These are phyloP conservation scores for Urechis unicinctus DNA, from an alignment of 2,888 invertebrate species.

Conservation along the genomic window DNA sequence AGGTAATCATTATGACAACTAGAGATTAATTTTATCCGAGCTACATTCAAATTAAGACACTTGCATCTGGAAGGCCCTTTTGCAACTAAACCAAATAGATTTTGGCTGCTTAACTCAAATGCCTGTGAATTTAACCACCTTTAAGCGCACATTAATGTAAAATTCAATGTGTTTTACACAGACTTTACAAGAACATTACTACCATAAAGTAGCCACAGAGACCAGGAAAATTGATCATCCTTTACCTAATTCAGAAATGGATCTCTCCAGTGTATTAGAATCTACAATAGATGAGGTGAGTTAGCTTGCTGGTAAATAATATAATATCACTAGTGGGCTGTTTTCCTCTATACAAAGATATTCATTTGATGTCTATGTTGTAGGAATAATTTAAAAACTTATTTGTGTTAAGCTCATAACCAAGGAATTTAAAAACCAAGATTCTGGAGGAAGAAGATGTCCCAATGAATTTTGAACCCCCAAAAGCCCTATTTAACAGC, in stretches of 20 bases:
- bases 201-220: constrained; percentile 67
- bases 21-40: background rate
- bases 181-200: constrained; percentile 67
- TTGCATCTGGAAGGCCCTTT: too few relatives aligned
- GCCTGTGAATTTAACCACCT: too few relatives aligned
- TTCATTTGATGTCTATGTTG: too few relatives aligned
- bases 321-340: too few relatives aligned
- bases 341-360: too few relatives aligned
- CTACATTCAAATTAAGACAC: background rate
- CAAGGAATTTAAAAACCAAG: background rate
- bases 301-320: constrained; percentile 4
- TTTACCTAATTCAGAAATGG: constrained; percentile 63
- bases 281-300: constrained; percentile 61
- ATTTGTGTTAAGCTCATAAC: background rate
- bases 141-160: background rate
- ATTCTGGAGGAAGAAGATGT: background rate
- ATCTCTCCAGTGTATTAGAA: constrained; percentile 64
- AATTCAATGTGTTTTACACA: constrained; percentile 28
- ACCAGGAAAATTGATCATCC: constrained; percentile 67
- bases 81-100: too few relatives aligned
- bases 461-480: background rate
- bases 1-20: constrained; percentile 31
- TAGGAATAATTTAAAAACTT: background rate
- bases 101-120: too few relatives aligned
- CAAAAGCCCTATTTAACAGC: background rate